Evolutionary conservation across 2,888 invertebrate species (phyloP).

Genomic region (Drosophila prostipennis): DNA sequence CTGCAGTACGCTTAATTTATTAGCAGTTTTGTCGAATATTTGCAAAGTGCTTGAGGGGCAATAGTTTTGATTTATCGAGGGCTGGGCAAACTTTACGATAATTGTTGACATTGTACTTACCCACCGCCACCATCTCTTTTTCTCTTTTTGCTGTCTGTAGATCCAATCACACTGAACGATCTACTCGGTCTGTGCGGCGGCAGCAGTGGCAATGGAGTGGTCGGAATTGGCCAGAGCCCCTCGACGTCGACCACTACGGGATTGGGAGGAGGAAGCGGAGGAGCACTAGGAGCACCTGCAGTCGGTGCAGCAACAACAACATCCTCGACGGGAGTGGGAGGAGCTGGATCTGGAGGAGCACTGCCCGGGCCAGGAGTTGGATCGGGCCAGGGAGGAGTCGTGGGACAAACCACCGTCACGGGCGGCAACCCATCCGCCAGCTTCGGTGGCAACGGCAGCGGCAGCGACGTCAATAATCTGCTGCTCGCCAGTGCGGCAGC

Average conservation of each 20-base stretch:
- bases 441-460: conserved; percentile 62
- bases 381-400: conserved; percentile 14
- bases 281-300: conserved; percentile 16
- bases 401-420: conserved; percentile 2
- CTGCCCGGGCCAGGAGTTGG: conserved; percentile 4
- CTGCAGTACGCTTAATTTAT: conserved; percentile 80
- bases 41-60: conserved; percentile 75
- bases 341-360: conserved; percentile 9
- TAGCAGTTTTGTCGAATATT: conserved; percentile 72
- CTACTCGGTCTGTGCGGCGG: conserved; percentile 80
- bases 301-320: conserved; percentile 10
- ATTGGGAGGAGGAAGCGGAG: conserved; percentile 36
- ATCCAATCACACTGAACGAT: conserved; percentile 82
- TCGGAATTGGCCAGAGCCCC: conserved; percentile 45
- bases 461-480: conserved; percentile 63
- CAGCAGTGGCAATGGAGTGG: conserved; percentile 43
- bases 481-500: conserved; percentile 66
- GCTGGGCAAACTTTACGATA: conserved; percentile 62
- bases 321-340: conserved; percentile 8
- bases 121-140: not conserved
- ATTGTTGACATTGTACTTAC: conserved; percentile 56
- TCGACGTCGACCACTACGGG: conserved; percentile 40
- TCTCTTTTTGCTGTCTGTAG: conserved; percentile 60
- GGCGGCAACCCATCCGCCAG: conserved; percentile 18
- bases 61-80: conserved; percentile 78